Evolutionary conservation across 2,888 invertebrate genomes (phyloP).

Genomic region (Ommatoiulus sabulosus): DNA sequence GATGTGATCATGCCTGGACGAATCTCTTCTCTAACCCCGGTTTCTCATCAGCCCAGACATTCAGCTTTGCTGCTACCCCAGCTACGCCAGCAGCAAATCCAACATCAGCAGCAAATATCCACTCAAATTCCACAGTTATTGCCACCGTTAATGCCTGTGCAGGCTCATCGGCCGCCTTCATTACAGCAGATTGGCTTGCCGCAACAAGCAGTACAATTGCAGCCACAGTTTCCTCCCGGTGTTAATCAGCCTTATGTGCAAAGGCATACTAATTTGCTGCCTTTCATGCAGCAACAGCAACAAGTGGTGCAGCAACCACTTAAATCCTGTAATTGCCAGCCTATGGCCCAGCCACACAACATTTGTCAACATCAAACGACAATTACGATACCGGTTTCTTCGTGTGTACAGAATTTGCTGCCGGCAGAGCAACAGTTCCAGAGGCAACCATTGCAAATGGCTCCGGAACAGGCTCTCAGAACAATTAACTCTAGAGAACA

Average conservation of each 20-base stretch:
- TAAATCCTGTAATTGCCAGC: conserved; percentile 63
- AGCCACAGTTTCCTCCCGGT: conserved; percentile 60
- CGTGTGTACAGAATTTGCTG: conserved; percentile 58
- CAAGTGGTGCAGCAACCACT: conserved; percentile 62
- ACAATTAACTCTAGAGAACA: background rate
- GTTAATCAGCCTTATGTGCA: conserved; percentile 17
- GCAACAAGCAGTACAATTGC: conserved; percentile 63
- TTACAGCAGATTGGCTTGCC: conserved; percentile 60
- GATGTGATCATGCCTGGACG: conserved; percentile 50
- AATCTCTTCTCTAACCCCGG: conserved; percentile 37
- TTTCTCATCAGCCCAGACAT: conserved; percentile 26
- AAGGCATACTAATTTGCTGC: conserved; percentile 62
- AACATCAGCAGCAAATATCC: conserved; percentile 63
- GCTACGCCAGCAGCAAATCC: conserved; percentile 47
- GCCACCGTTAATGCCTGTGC: conserved; percentile 63
- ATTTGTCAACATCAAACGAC: conserved; percentile 60
- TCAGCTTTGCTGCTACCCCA: conserved; percentile 33
- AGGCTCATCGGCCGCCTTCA: conserved; percentile 60
- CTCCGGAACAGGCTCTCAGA: conserved; percentile 59
- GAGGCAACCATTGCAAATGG: conserved; percentile 62
- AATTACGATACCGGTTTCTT: conserved; percentile 38
- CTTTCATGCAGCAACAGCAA: conserved; percentile 66
- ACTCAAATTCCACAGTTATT: conserved; percentile 60
- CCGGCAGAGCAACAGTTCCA: conserved; percentile 61
- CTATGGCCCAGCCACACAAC: conserved; percentile 61